These are phyloP conservation scores for Grammomys dolichurus DNA, from an alignment of 2,113 vertebrate genomes.

Conservation along the genomic window DNA sequence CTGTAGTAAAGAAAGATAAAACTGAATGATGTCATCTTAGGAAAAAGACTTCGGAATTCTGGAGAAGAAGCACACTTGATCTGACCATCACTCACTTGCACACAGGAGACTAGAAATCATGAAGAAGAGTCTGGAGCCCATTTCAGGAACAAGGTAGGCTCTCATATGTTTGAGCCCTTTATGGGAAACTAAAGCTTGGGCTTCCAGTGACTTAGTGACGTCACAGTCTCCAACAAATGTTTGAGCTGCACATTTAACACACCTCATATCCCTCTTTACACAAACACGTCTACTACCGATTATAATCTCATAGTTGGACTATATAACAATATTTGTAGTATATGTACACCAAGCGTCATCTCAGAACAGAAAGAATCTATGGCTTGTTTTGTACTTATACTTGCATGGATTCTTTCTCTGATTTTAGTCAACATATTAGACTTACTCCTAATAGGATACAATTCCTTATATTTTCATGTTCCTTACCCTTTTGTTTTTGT, in stretches of 20 bases:
- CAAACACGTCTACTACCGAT: not conserved
- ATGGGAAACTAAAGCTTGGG: not conserved
- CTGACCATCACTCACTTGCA: not conserved
- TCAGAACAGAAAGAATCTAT: not conserved
- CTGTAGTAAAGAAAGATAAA: constrained; percentile 26
- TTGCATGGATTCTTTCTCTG: not conserved
- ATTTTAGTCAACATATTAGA: not conserved
- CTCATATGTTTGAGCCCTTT: fast-evolving
- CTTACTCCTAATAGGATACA: not conserved
- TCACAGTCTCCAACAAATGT: not conserved
- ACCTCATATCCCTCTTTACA: not conserved
- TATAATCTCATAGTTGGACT: not conserved
- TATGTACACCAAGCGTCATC: not conserved
- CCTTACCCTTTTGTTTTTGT: not conserved
- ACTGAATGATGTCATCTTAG: not conserved
- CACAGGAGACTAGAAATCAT: not conserved
- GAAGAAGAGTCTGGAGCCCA: not conserved
- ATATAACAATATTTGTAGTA: not conserved
- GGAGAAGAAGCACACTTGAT: not conserved
- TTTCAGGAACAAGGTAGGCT: not conserved
- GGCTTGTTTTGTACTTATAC: not conserved
- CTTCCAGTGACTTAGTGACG: not conserved
- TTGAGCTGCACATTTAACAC: too few species aligned
- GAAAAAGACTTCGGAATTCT: not conserved
- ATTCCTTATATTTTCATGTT: not conserved